phyloP scores from a whole-genome alignment of 2,888 invertebrate species.

The Marronus borbonicus region DNA sequence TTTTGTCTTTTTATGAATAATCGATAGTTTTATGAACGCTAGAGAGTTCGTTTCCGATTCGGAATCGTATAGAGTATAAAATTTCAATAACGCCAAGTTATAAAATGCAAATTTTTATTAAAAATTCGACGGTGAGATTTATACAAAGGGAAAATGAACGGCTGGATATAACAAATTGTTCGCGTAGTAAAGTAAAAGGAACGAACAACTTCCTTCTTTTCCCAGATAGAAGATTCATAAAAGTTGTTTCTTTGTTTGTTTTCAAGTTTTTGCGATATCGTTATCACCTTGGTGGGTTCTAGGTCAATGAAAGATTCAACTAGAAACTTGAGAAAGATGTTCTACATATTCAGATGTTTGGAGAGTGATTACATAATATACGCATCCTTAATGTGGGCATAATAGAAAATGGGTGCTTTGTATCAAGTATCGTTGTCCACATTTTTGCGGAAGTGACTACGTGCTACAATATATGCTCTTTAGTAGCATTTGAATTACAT shows the following conservation, averaged over 20 bases:
- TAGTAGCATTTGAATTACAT: too few relatives aligned
- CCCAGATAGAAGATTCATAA: slow-evolving; percentile 16
- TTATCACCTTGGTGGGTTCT: background rate
- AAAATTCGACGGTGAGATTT: slow-evolving; percentile 49
- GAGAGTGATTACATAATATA: too few relatives aligned
- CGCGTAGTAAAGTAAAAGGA: slow-evolving; percentile 37
- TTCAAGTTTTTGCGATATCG: background rate
- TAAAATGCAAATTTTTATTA: slow-evolving; percentile 54
- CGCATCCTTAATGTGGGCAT: too few relatives aligned
- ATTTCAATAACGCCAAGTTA: slow-evolving; percentile 53
- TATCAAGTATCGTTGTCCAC: too few relatives aligned
- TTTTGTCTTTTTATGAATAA: slow-evolving; percentile 47
- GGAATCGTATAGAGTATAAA: slow-evolving; percentile 45
- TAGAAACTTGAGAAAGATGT: background rate
- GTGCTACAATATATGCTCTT: too few relatives aligned
- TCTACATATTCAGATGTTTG: too few relatives aligned
- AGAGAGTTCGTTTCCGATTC: slow-evolving; percentile 32
- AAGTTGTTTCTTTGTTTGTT: background rate
- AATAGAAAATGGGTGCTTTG: too few relatives aligned
- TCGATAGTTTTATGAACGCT: slow-evolving; percentile 51
- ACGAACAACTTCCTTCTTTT: slow-evolving; percentile 13
- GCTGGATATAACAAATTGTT: slow-evolving; percentile 41
- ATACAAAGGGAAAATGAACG: slow-evolving; percentile 46
- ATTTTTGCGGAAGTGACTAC: too few relatives aligned
- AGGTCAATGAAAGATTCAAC: background rate